Base-by-base conservation (phyloP, 2,113 vertebrate genomes). In the Cardinalis cardinalis region DNA sequence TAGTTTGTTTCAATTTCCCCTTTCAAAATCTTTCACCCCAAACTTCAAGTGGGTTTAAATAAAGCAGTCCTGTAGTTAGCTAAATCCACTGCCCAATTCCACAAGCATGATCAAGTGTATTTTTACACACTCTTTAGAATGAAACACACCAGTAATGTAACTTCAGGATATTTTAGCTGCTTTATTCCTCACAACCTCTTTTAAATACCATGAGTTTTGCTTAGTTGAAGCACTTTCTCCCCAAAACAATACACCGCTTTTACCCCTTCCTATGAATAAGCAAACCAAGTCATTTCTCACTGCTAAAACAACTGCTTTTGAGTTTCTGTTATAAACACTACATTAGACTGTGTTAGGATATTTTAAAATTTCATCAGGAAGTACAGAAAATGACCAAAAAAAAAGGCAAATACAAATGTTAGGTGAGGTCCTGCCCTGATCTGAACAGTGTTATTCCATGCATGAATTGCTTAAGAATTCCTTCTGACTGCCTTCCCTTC, bases 121-220 rank as follows among this genome's bases (percentile, higher is more conserved):
- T 86, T 91, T 93, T 83, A 91, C n/a, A 87, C 16, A 40, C 73
- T 60, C 88, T 75, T 91, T 36, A 60, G 49, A 83, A 46, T 38
- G 10, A 96, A 88, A 94, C 25, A 90, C n/a, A 80, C 21, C 53
- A 75, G 68, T 51, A 94, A 70, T 38, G 73, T 52, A 96, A 88
- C n/a, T 88, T 77, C 66, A 79, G 71, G 71, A 87, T 78, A 36
- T 78, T 95, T 94, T 78, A 88, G 90, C 53, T 87, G 69, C 68
- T 92, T 87, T 95, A 69, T 92, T 83, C 89, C 88, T 66, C 87
- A 89, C 44, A 73, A 41, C 13, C 34, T 83, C 19, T 87, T 84
- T 83, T 49, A 90, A 90, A 92, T 64, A 75, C 58, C 36, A 52
- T 17, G 26, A 12, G 0, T 51, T 94, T 91, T 90, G 18, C 88